Evolutionary conservation across 2,113 vertebrate species (phyloP), one percentile per base, ranked within the genome.

Genomic region (Chloebia gouldiae): DNA sequence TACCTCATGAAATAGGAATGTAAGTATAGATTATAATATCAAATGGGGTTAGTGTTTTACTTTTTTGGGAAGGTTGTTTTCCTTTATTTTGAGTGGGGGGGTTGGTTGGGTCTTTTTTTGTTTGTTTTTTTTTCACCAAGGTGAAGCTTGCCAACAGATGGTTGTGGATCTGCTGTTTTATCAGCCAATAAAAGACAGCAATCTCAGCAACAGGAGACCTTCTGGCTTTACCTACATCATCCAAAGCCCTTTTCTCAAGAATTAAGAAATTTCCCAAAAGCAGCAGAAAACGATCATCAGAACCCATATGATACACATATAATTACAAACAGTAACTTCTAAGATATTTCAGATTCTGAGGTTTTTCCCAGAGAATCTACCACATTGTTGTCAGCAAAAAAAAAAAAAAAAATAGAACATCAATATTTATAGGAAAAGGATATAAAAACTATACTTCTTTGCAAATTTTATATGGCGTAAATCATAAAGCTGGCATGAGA

Each of bases 321-420:
- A 3, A 63, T 66, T 64, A 50, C 6, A 56, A 28, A 25, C 2
- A 21, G 1, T 3, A 44, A 0, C 6, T 37, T 92, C 40, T 22
- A 54, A 12, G 5, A 57, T 35, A 76, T 60, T 85, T 81, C 11
- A 60, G 27, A 35, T 64, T 59, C 24, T 49, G 33, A 6, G 1
- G 2, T 83, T 81, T 88, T 81, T 12, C 28, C 45, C 22, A 51
- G 13, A 91, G 90, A 64, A 33, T 64, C 51, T 57, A 17, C 33
- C 1, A 16, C 9, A 2, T 28, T 40, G 4, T 20, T 44, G 3
- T 66, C 53, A 51, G 60, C 2, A 6, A 72, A 88, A 75, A 71
- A 13, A 22, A 72, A 87, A 73, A 63, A 7, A n/a, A 7, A n/a
- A 17, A n/a, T 0, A 50, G 1, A 49, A 83, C 75, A 83, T 19